phyloP scores from a whole-genome alignment of 2,888 invertebrate genomes.

The Netelia virgata region DNA sequence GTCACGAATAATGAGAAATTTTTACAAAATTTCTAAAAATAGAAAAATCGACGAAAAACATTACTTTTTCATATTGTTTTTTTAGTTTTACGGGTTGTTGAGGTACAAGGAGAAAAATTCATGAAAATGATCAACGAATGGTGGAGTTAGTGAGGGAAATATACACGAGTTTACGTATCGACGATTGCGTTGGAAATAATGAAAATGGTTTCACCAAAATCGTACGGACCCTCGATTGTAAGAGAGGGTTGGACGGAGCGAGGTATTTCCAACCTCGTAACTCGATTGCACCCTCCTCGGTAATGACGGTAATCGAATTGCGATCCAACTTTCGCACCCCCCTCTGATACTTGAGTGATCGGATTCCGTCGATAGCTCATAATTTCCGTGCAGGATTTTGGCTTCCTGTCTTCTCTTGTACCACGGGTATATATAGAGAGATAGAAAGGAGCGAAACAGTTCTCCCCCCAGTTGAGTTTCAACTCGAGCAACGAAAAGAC shows the following conservation, averaged over 20 bases:
- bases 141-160: not conserved
- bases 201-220: constrained; percentile 43
- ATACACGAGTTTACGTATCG: constrained; percentile 4
- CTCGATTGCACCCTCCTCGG: constrained; percentile 73
- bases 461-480: not conserved
- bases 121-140: not conserved
- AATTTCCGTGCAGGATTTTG: constrained; percentile 69
- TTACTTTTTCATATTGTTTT: too few relatives aligned
- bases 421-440: constrained; percentile 1
- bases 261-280: constrained; percentile 73
- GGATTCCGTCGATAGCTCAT: constrained; percentile 69
- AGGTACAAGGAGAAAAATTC: not conserved
- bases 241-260: constrained; percentile 25
- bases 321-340: constrained; percentile 69
- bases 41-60: too few relatives aligned
- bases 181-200: constrained; percentile 47
- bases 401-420: constrained; percentile 41
- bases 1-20: too few relatives aligned
- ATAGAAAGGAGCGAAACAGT: too few relatives aligned
- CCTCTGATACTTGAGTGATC: constrained; percentile 60
- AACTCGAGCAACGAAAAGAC: not conserved
- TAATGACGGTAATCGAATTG: constrained; percentile 77
- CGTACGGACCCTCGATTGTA: constrained; percentile 32
- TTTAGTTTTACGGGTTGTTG: too few relatives aligned
- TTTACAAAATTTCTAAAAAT: too few relatives aligned